Evolutionary conservation across 2,797 vertebrate species (phyloP), one percentile per base, ranked within the genome.

Genomic region (Brachyalestes nurse): DNA sequence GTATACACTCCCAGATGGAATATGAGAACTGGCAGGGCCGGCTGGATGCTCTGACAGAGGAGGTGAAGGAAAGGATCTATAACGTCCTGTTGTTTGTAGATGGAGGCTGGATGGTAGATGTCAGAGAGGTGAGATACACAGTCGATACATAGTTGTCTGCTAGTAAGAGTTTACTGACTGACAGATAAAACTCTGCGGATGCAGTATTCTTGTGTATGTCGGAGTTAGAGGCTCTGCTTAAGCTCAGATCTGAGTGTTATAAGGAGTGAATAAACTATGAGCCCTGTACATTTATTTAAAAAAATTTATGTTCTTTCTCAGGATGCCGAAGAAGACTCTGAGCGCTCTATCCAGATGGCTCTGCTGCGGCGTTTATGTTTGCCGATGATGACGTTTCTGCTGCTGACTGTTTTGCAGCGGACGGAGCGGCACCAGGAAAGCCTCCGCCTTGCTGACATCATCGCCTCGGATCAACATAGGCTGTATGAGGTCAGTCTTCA

Each of bases 31-130:
- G 97, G 97, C 96, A 96, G 79, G 92, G 94, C 1, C 94, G 96
- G 53, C 91, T 98, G 79, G 95, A 97, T 74, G 94, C 92, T 40
- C 90, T 98, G 58, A 98, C 97, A 1, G 95, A 96, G 82, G 97
- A 99, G 3, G 97, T 96, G 77, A 99, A 99, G 84, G 98, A 99
- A 69, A 96, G 97, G 75, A 98, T 99, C 90, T 99, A 98, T 89
- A 99, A 99, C 1, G 98, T 99, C 83, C 92, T 99, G 82, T 92
- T 99, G 74, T 99, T 99, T 73, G 97, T 99, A 3, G 96, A 99
- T 47, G 98, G 98, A 86, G 98, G 98, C 42, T 99, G 98, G 98
- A 98, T 99, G 97, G 95, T 98, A 9, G 98, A 99, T 83, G 96
- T 96, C 85, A 93, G 95, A 95, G 94, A 97, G 96, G 97, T 99